These are phyloP conservation scores for Drosophila lowei DNA, from an alignment of 1,140 invertebrate species.

Conservation along the genomic window DNA sequence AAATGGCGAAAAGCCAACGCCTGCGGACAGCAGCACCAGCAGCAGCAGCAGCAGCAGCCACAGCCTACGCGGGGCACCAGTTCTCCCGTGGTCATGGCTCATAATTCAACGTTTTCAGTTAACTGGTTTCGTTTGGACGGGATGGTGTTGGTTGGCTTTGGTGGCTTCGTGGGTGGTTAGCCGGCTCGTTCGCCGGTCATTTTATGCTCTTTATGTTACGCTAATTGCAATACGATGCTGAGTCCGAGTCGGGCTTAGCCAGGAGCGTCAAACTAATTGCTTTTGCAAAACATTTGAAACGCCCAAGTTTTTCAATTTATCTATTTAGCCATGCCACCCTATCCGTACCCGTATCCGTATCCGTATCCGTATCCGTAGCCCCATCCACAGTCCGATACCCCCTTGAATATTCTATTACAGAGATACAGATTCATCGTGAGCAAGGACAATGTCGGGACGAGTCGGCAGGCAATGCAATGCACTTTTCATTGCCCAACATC, in stretches of 20 bases:
- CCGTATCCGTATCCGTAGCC: too few species aligned
- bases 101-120: slow-evolving; percentile 70
- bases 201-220: slow-evolving; percentile 64
- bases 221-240: slow-evolving; percentile 80
- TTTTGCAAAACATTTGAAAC: slow-evolving; percentile 69
- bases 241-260: slow-evolving; percentile 25
- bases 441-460: slow-evolving; percentile 36
- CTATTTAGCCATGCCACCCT: slow-evolving; percentile 46
- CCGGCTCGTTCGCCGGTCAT: slow-evolving; percentile 38
- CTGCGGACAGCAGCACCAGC: not conserved
- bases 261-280: slow-evolving; percentile 71
- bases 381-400: slow-evolving; percentile 1
- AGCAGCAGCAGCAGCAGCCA: slow-evolving; percentile 31
- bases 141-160: slow-evolving; percentile 17
- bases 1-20: slow-evolving; percentile 14
- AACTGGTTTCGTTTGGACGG: slow-evolving; percentile 44
- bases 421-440: slow-evolving; percentile 39
- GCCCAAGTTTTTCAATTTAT: slow-evolving; percentile 71
- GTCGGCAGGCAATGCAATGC: slow-evolving; percentile 6
- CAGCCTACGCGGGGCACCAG: slow-evolving; percentile 23
- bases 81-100: slow-evolving; percentile 39
- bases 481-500: slow-evolving; percentile 37
- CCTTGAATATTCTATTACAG: slow-evolving; percentile 30
- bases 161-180: slow-evolving; percentile 10
- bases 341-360: not conserved